A percentile compares a stretch with the other conserved stretches of the same genome.
phyloP scores from a whole-genome alignment of 2,797 vertebrate genomes.

The Harpagifer antarcticus region DNA sequence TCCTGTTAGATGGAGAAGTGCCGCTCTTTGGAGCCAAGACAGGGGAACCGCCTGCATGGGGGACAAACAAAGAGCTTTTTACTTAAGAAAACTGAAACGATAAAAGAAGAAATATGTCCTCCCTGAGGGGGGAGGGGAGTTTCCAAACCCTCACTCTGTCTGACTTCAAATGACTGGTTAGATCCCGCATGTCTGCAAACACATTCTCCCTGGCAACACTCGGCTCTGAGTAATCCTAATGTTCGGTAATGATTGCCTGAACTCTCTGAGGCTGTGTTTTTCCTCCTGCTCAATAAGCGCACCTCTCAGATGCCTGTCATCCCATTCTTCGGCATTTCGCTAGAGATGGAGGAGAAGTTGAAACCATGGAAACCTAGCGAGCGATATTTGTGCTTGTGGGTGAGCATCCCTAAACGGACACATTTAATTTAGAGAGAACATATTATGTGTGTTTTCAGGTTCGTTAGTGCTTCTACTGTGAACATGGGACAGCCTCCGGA shows the following conservation, averaged over 20 bases:
- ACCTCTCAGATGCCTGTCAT: slow-evolving; percentile 44
- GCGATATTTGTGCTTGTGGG: slow-evolving; percentile 40
- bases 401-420: slow-evolving; percentile 30
- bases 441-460: too few species aligned
- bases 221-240: slow-evolving; percentile 28
- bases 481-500: too few species aligned
- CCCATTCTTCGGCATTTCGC: slow-evolving; percentile 29
- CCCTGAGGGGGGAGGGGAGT: background rate
- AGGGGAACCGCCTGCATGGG: slow-evolving; percentile 81
- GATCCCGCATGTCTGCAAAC: slow-evolving; percentile 25
- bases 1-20: slow-evolving; percentile 50
- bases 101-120: background rate
- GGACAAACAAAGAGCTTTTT: background rate
- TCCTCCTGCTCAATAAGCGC: slow-evolving; percentile 18
- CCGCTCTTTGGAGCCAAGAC: slow-evolving; percentile 82
- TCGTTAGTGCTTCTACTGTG: too few species aligned
- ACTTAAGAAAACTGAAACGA: background rate
- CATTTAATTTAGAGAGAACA: slow-evolving; percentile 7
- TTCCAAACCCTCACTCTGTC: slow-evolving; percentile 19
- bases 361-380: slow-evolving; percentile 60
- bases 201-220: slow-evolving; percentile 23
- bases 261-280: slow-evolving; percentile 9
- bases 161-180: slow-evolving; percentile 35
- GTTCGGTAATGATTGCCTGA: slow-evolving; percentile 14
- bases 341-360: slow-evolving; percentile 24